These are phyloP conservation scores for Neopelma chrysocephalum DNA, from an alignment of 2,797 vertebrate species.

Conservation along the genomic window DNA sequence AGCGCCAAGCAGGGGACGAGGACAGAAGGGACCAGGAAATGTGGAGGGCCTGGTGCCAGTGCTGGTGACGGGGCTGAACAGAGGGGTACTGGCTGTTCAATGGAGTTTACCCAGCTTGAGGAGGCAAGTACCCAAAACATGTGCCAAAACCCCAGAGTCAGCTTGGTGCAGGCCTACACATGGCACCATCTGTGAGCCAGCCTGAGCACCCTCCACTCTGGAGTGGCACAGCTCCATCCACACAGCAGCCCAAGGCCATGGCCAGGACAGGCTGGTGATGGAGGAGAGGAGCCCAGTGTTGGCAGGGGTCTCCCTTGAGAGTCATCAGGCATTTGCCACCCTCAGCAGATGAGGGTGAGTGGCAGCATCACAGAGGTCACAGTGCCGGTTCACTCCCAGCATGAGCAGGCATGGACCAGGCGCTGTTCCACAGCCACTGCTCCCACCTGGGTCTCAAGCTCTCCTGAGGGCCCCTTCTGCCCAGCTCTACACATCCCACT, in stretches of 20 bases:
- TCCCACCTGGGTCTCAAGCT: fast-evolving
- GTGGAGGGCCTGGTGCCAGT: background rate
- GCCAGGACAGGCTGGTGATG: background rate
- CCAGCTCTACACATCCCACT: background rate
- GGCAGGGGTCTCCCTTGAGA: background rate
- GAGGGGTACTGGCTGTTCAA: background rate
- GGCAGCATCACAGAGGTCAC: background rate
- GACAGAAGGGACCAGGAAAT: constrained; percentile 10
- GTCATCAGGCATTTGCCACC: background rate
- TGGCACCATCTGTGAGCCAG: background rate
- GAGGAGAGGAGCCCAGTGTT: background rate
- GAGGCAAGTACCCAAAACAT: background rate
- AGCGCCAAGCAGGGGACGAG: background rate
- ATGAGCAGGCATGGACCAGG: fast-evolving
- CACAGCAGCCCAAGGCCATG: background rate
- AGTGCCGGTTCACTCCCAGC: background rate
- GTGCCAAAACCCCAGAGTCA: background rate
- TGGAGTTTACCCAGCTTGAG: background rate
- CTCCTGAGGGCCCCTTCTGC: background rate
- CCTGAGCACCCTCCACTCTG: background rate
- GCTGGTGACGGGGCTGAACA: fast-evolving
- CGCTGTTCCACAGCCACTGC: background rate
- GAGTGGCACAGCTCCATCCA: background rate
- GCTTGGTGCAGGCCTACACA: fast-evolving
- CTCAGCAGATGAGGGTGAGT: background rate